A percentile compares a stretch with the other conserved stretches of the same genome.
Evolutionary conservation across 2,888 invertebrate genomes (phyloP).

Genomic region (Helobdella robusta): DNA sequence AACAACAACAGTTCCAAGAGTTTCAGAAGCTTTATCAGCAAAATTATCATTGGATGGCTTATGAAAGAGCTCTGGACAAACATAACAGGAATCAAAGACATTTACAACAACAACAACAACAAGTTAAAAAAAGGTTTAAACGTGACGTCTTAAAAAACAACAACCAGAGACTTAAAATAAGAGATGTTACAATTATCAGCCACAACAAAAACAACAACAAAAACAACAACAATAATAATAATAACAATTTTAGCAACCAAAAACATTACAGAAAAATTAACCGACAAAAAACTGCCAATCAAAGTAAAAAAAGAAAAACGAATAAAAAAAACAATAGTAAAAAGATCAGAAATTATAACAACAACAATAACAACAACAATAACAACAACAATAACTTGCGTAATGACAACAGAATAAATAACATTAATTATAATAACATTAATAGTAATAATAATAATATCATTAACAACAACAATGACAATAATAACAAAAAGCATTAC

Average conservation of each 20-base stretch:
- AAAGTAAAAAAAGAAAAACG: neutral
- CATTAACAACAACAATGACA: too few species aligned
- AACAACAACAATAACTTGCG: neutral
- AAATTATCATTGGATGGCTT: neutral
- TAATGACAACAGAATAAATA: neutral
- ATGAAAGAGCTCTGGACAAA: neutral
- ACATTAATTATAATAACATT: too few species aligned
- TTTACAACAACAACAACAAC: neutral
- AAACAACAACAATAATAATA: neutral
- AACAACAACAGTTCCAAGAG: neutral
- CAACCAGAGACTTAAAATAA: neutral
- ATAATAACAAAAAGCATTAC: too few species aligned
- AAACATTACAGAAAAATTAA: neutral
- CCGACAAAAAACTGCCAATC: neutral
- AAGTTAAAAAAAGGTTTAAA: neutral
- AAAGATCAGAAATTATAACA: neutral
- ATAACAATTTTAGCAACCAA: neutral
- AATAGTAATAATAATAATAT: too few species aligned
- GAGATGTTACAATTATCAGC: neutral
- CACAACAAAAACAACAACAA: neutral
- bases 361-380: neutral
- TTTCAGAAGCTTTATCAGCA: neutral
- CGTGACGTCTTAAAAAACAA: neutral
- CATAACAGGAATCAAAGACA: neutral
- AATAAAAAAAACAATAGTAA: neutral